A percentile compares a stretch with the other conserved stretches of the same genome.
Evolutionary conservation across 2,888 invertebrate species (phyloP).

Genomic region (Harpalus rubripes): DNA sequence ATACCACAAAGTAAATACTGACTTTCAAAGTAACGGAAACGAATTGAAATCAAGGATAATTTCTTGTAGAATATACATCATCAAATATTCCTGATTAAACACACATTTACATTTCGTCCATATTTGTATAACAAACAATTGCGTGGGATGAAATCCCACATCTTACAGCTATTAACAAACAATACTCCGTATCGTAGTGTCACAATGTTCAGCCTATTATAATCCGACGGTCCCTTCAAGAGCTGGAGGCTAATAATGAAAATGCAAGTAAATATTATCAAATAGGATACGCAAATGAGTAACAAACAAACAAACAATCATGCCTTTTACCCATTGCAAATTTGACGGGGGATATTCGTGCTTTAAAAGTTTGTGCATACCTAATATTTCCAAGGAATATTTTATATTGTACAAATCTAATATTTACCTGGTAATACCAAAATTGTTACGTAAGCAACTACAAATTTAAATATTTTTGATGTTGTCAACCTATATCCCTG

Average conservation of each 20-base stretch:
- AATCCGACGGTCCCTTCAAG: not conserved
- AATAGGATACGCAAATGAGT: not conserved
- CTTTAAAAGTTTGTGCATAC: too few relatives aligned
- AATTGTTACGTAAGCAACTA: too few relatives aligned
- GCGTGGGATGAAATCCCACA: not conserved
- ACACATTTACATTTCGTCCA: not conserved
- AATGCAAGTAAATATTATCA: not conserved
- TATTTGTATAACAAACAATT: not conserved
- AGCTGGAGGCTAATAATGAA: not conserved
- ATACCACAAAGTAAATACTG: not conserved
- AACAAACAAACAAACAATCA: not conserved
- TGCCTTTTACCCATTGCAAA: too few relatives aligned
- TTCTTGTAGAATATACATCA: not conserved
- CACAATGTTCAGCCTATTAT: not conserved
- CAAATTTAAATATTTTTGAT: too few relatives aligned
- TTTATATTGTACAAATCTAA: too few relatives aligned
- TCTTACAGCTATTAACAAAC: not conserved
- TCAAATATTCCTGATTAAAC: conserved; percentile 3
- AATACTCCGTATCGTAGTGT: not conserved
- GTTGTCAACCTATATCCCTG: too few relatives aligned
- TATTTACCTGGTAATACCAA: too few relatives aligned
- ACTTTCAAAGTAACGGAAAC: not conserved
- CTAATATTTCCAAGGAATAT: too few relatives aligned
- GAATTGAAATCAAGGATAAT: not conserved
- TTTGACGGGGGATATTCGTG: too few relatives aligned